Conservation (phyloP, 2,797 vertebrate genomes). For the Dryobates pubescens region DNA sequence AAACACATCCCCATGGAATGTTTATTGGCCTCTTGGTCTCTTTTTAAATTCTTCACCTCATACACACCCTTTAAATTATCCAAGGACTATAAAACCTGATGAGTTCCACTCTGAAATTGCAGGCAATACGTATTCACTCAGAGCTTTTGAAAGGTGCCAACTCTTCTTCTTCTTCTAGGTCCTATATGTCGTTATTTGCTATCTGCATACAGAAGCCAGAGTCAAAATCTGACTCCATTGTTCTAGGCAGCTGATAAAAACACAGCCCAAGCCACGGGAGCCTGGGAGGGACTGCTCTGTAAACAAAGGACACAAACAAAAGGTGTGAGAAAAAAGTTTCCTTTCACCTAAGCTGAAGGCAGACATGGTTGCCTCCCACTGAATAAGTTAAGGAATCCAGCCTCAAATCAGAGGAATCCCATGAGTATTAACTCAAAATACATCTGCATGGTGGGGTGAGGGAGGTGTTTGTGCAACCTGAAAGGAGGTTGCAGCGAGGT, state of each 20-base stretch:
- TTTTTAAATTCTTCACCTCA: neutral
- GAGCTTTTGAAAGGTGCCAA: slow-evolving; percentile 15
- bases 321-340: slow-evolving; percentile 3
- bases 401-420: neutral
- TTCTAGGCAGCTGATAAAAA: slow-evolving; percentile 37
- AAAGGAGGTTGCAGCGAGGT: too few species aligned
- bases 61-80: slow-evolving; percentile 40
- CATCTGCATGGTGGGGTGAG: neutral
- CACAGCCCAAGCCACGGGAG: neutral
- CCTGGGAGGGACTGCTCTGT: neutral
- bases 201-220: slow-evolving; percentile 5
- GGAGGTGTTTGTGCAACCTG: neutral
- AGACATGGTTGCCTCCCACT: neutral
- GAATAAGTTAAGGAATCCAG: neutral
- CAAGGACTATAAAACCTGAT: neutral
- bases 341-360: neutral
- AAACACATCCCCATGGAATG: slow-evolving; percentile 31
- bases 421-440: neutral
- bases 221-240: slow-evolving; percentile 32
- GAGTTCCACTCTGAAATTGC: slow-evolving; percentile 11
- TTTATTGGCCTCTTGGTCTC: neutral
- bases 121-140: neutral
- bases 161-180: neutral
- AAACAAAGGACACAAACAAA: neutral
- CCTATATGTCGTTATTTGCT: slow-evolving; percentile 26